phyloP scores from a whole-genome alignment of 2,797 vertebrate species.

The Enteromius viviparus region DNA sequence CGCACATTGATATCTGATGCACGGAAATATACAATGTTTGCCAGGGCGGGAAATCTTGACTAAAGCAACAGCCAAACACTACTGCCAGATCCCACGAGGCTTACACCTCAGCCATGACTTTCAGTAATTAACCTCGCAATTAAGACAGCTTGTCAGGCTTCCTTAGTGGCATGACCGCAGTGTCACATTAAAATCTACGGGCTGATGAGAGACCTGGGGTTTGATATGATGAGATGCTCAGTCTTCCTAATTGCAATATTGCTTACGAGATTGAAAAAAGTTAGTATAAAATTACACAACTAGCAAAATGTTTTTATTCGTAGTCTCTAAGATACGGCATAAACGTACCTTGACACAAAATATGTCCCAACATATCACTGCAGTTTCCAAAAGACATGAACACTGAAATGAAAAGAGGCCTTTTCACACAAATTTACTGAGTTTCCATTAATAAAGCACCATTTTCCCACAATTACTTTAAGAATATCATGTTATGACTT shows the following conservation, averaged over 20 bases:
- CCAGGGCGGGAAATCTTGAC: neutral
- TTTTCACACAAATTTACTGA: no score
- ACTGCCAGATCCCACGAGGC: neutral
- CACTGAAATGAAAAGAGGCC: no score
- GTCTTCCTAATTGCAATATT: neutral
- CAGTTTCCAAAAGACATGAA: no score
- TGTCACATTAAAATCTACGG: neutral
- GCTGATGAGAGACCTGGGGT: neutral
- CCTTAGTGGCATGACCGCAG: neutral
- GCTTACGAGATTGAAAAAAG: neutral
- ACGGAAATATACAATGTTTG: neutral
- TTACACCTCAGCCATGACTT: neutral
- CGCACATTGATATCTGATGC: neutral
- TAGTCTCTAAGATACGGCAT: neutral
- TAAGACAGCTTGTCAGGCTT: constrained; percentile 1
- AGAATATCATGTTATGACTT: no score
- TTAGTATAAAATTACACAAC: neutral
- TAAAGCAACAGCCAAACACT: neutral
- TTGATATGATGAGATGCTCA: no score
- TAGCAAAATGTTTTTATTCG: neutral
- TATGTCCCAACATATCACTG: no score
- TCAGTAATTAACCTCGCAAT: neutral
- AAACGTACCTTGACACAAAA: no score
- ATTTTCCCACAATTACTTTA: no score
- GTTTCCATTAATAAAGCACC: no score